Conservation (phyloP, 2,797 vertebrate species). For the Helarctos malayanus region DNA sequence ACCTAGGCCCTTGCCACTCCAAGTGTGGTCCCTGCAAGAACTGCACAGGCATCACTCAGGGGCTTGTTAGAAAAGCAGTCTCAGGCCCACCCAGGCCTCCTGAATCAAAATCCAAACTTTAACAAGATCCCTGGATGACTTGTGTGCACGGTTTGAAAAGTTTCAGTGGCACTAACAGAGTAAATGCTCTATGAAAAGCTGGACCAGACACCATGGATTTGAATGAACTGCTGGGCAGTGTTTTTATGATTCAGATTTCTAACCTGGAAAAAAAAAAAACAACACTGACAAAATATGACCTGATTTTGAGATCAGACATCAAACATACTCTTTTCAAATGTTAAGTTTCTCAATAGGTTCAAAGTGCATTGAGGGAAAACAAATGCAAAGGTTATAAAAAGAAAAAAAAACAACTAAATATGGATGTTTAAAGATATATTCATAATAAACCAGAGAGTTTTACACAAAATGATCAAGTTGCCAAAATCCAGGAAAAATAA, state of each 20-base stretch:
- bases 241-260: constrained; percentile 49
- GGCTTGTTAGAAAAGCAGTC: not conserved
- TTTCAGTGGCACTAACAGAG: not conserved
- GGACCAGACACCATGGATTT: not conserved
- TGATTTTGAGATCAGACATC: constrained; percentile 31
- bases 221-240: not conserved
- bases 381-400: not conserved
- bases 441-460: constrained; percentile 26
- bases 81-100: not conserved
- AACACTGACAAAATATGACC: constrained; percentile 30
- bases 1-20: not conserved
- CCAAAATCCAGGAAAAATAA: constrained; percentile 9
- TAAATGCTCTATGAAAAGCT: not conserved
- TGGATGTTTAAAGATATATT: not conserved
- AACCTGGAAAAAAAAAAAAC: not conserved
- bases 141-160: not conserved
- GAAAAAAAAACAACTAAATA: not conserved
- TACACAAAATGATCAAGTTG: not conserved
- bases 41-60: not conserved
- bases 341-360: not conserved
- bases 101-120: not conserved
- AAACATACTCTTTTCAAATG: constrained; percentile 48
- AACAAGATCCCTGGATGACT: not conserved
- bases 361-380: not conserved
- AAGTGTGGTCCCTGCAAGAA: not conserved